These are phyloP conservation scores for Semaprochilodus insignis DNA, from an alignment of 2,797 vertebrate species.

Conservation along the genomic window DNA sequence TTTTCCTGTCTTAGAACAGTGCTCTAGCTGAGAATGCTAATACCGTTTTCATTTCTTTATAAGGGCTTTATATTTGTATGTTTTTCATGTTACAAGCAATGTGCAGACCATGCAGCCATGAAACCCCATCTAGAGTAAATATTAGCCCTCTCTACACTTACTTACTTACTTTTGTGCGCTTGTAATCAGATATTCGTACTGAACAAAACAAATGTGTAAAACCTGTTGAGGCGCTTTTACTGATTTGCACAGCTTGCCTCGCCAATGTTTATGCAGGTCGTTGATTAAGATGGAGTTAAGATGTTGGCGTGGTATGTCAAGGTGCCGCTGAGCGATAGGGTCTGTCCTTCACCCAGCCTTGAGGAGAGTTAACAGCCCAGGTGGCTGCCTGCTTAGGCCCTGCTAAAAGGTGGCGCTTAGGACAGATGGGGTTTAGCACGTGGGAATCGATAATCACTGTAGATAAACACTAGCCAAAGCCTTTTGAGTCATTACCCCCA, in stretches of 20 bases:
- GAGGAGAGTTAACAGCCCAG: neutral
- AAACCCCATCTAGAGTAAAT: conserved; percentile 7
- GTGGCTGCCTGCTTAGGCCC: neutral
- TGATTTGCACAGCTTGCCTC: neutral
- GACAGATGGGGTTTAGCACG: neutral
- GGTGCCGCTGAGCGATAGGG: neutral
- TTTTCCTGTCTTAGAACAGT: neutral
- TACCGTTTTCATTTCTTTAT: neutral
- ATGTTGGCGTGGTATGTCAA: neutral
- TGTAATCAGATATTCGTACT: neutral
- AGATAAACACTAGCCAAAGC: conserved; percentile 9
- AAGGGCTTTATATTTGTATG: neutral
- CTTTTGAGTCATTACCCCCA: neutral
- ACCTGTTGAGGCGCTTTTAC: neutral
- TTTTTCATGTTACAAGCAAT: neutral
- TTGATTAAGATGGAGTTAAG: neutral
- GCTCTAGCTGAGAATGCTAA: neutral
- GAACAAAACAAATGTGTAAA: neutral
- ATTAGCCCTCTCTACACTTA: neutral
- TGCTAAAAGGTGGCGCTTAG: conserved; percentile 14
- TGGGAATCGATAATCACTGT: conserved; percentile 1
- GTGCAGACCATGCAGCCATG: neutral
- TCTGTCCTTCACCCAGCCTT: conserved; percentile 19
- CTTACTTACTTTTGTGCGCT: neutral
- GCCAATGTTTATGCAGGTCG: neutral